These are phyloP conservation scores for Plutomurus gul DNA, from an alignment of 1,140 invertebrate species.

Conservation along the genomic window DNA sequence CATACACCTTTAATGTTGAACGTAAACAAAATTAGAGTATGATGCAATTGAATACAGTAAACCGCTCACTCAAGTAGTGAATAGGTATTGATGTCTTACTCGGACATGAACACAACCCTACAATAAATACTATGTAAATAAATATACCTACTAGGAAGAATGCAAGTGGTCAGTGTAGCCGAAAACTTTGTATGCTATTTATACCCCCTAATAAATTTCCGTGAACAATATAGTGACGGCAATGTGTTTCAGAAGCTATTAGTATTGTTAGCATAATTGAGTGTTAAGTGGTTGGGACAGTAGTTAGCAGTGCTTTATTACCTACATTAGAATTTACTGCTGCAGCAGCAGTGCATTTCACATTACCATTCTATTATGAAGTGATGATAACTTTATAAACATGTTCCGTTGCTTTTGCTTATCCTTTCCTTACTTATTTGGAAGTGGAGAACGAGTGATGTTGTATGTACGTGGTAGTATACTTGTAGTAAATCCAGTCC, in stretches of 20 bases:
- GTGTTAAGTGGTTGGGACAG: conserved; percentile 39
- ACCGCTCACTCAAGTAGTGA: not conserved
- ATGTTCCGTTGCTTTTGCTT: not conserved
- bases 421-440: too few relatives aligned
- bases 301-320: not conserved
- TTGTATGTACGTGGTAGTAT: not conserved
- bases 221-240: conserved; percentile 15
- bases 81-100: not conserved
- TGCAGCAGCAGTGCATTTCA: not conserved
- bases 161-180: too few relatives aligned
- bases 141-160: not conserved
- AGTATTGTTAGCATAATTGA: conserved; percentile 35
- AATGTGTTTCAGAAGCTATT: conserved; percentile 25
- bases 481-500: not conserved
- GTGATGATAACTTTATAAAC: conserved; percentile 49
- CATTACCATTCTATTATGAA: conserved; percentile 38
- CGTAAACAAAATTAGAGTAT: too few relatives aligned
- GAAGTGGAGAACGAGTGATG: not conserved
- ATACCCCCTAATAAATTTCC: not conserved
- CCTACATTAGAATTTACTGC: conserved; percentile 10
- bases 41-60: not conserved
- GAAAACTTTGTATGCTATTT: not conserved
- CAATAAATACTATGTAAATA: not conserved
- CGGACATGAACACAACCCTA: not conserved
- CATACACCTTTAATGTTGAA: not conserved